Base-by-base conservation (phyloP, 2,113 vertebrate species). In the Pluvianellus socialis region DNA sequence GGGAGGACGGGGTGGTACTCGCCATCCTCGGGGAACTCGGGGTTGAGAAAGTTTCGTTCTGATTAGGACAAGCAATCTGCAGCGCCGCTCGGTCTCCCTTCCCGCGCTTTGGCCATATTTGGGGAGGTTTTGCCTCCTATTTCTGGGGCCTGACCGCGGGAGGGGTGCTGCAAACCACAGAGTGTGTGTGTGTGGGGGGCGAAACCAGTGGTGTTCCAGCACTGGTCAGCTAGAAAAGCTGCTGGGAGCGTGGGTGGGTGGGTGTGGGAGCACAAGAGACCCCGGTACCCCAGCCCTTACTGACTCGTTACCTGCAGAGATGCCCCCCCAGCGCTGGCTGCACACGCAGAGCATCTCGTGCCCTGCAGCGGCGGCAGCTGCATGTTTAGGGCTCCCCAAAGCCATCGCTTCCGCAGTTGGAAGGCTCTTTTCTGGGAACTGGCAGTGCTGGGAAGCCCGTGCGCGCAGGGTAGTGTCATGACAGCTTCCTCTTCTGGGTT, bases 381-480 rank as follows among this genome's bases (percentile, higher is more conserved):
- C 0, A 2, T 4, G 27, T 1, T 24, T 16, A 4, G 86, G 63
- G 4, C 70, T 30, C 38, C 18, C 19, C 63, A 21, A 2, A 45
- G 17, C 33, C 38, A 26, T 20, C 10, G 23, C 63, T 55, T 33
- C 44, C n/a, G n/a, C 49, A 1, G 18, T 16, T 9, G 7, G 12
- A 72, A 33, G 14, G 27, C 4, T 33, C 32, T 45, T 89, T 42
- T 2, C n/a, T 12, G 30, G 77, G 58, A 73, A 58, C 2, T 47
- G 81, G 58, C 33, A 21, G 58, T 0, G 5, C 80, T 3, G 8
- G 19, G 0, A 7, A 22, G 27, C 27, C 56, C 4, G 0, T 9
- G 1, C 1, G 26, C 24, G 0, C 22, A 4, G 40, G 70, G 1
- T 4, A 2, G 50, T 3, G 1, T 4, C 0, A 14, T 26, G 10